phyloP scores from a whole-genome alignment of 2,113 vertebrate species.

The Pluvianellus socialis region DNA sequence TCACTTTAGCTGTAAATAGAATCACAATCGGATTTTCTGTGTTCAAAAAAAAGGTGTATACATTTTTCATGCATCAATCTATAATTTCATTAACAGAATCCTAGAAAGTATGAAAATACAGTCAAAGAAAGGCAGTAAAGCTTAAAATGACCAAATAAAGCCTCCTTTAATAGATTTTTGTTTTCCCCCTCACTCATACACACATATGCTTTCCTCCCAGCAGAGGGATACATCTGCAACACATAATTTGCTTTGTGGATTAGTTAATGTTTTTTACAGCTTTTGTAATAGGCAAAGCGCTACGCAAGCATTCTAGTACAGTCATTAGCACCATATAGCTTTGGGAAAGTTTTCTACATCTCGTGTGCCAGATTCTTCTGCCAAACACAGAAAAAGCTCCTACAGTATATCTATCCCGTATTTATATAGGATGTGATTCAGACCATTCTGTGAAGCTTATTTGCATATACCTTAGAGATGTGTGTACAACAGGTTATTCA shows the following conservation, averaged over 20 bases:
- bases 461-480: neutral
- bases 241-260: constrained; percentile 2
- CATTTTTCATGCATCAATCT: neutral
- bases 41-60: neutral
- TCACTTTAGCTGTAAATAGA: neutral
- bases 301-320: neutral
- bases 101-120: neutral
- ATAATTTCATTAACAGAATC: neutral
- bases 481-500: neutral
- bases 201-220: neutral
- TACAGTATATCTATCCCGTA: neutral
- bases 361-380: neutral
- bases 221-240: constrained; percentile 1
- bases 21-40: neutral
- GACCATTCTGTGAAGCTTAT: neutral
- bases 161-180: neutral
- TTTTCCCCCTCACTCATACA: neutral
- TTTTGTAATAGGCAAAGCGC: neutral
- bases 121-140: neutral
- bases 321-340: neutral
- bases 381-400: neutral
- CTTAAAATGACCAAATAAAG: neutral
- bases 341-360: neutral
- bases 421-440: neutral
- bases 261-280: constrained; percentile 33